Base-by-base conservation (phyloP, 30 jellyfish, hydroid and myxozoan species). In the Pseudorhiza aurosa region DNA sequence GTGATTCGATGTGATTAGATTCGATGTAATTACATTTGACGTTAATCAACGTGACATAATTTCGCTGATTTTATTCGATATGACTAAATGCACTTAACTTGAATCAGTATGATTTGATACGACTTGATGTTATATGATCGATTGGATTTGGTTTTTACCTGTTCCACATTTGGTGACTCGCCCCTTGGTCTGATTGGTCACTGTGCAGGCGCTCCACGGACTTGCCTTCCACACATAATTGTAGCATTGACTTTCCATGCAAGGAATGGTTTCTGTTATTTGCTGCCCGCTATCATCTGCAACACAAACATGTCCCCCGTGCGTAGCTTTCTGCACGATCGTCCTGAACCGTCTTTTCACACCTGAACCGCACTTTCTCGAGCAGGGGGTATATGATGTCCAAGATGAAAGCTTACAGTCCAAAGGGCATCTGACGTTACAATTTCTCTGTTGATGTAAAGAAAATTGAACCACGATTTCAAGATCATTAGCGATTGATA, bases 351-450 rank as follows among this genome's bases (percentile, higher is more conserved):
- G n/a, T 24, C 87, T 55, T 56, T 45, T 70, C 47, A 70, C 76
- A 8, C 95, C 95, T 46, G 87, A 60, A 1, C 95, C 95, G 45
- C 95, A 83, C 56, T 69, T 65, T 43, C 87, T 39, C 11, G 95
- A 83, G 27, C 95, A 83, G 1, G 82, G 82, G 17, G 87, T 47
- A 39, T 15, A 83, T 9, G 37, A 44, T 31, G 87, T 68, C 95
- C 95, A 83, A 12, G 87, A 50, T 47, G 95, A 83, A 51, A 83
- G 78, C 31, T 28, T 70, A 82, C 95, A 83, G 50, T 83, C 87
- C 8, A 49, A 22, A 6, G 95, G 95, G 42, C 95, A 83, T 12
- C 24, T 58, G 47, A 70, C 78, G 2, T 4, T 24, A 82, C 95
- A 83, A 0, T 37, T 28, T 47, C 82, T 55, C 95, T 83, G 67